Conservation (phyloP, 2,113 vertebrate genomes). For the Callionymus lyra region DNA sequence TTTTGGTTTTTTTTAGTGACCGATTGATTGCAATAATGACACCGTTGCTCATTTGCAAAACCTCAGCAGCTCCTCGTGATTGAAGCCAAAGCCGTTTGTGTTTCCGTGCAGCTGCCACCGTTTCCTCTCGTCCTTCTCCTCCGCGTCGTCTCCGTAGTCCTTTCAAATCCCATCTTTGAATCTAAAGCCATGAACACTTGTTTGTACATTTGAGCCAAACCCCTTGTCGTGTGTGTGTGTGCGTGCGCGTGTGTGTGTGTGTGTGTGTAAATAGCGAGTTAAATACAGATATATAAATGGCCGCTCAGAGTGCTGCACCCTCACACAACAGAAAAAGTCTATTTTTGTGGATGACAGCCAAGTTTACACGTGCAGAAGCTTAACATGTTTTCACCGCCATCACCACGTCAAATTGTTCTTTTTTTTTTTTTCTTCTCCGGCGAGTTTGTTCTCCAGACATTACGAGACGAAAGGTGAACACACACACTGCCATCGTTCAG, state of each 20-base stretch:
- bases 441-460: conserved; percentile 80
- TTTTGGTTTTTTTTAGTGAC: too few relatives aligned
- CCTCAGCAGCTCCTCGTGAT: conserved; percentile 88
- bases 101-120: conserved; percentile 81
- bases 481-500: too few relatives aligned
- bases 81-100: conserved; percentile 96
- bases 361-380: conserved; percentile 89
- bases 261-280: too few relatives aligned
- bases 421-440: conserved; percentile 74
- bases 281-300: neutral
- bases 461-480: conserved; percentile 13
- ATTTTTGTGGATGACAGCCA: conserved; percentile 98
- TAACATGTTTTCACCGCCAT: conserved; percentile 33
- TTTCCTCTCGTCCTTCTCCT: conserved; percentile 45
- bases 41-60: conserved; percentile 10
- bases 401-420: conserved; percentile 38
- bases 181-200: conserved; percentile 98
- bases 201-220: too few relatives aligned
- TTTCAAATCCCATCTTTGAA: conserved; percentile 17
- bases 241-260: too few relatives aligned
- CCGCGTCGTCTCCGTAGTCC: too few relatives aligned
- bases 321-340: conserved; percentile 69
- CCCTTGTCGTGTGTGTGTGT: too few relatives aligned
- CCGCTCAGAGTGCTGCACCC: neutral
- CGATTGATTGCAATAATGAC: too few relatives aligned